Percentiles rank a stretch among this genome's conserved stretches.
phyloP scores from a whole-genome alignment of 2,797 vertebrate genomes.

The Sebastes iracundus region DNA sequence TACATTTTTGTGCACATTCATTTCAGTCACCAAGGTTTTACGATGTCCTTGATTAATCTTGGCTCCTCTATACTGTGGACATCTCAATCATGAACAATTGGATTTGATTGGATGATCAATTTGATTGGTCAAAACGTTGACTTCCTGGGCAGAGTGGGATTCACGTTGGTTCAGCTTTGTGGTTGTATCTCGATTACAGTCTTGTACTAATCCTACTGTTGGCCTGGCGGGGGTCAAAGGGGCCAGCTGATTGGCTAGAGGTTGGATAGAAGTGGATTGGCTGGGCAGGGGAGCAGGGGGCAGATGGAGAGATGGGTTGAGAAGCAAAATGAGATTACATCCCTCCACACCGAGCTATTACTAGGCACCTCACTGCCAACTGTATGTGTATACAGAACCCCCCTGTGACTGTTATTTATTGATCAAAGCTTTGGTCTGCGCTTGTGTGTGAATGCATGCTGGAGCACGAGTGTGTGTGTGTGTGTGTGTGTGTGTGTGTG shows the following conservation, averaged over 20 bases:
- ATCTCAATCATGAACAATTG: not conserved
- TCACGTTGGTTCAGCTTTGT: not conserved
- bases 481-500: too few relatives aligned
- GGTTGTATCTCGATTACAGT: constrained; percentile 2
- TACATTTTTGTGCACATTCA: not conserved
- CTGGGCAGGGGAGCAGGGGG: constrained; percentile 39
- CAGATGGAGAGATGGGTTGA: constrained; percentile 61
- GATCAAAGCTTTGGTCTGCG: constrained; percentile 57
- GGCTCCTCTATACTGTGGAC: not conserved
- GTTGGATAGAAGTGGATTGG: constrained; percentile 30
- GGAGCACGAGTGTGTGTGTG: not conserved
- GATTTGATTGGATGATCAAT: not conserved
- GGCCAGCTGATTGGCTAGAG: constrained; percentile 24
- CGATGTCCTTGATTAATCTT: not conserved
- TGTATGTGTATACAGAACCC: constrained; percentile 5
- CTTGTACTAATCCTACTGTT: not conserved
- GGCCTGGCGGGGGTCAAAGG: not conserved
- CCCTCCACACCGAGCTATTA: constrained; percentile 48
- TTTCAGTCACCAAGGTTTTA: not conserved
- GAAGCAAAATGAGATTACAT: constrained; percentile 69
- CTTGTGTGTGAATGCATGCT: constrained; percentile 20
- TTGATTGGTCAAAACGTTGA: not conserved
- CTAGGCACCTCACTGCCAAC: constrained; percentile 29
- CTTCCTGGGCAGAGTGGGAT: not conserved
- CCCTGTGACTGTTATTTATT: constrained; percentile 58